Base-by-base conservation (phyloP, 2,113 vertebrate species). In the Junco hyemalis region DNA sequence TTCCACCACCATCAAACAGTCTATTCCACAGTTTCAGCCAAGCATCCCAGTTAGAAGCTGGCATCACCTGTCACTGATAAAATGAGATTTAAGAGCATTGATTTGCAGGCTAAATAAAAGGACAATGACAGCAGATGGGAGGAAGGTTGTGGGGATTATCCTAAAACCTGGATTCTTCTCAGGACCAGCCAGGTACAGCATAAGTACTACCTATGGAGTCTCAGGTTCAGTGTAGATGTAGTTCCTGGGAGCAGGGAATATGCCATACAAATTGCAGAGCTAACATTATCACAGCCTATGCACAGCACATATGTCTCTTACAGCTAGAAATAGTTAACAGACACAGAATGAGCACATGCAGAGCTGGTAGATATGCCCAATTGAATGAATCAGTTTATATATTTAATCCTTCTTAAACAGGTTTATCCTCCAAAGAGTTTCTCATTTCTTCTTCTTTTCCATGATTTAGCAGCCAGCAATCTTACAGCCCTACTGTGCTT, bases 351-450 rank as follows among this genome's bases (percentile, higher is more conserved):
- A 96, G 40, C 90, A 88, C 97, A 97, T 79, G 94, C 94, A 95
- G 95, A 96, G 96, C 86, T 93, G 72, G 84, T 87, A 95, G 86
- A 96, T 97, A 92, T 92, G 81, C 76, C 92, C 86, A 95, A 93
- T 11, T 95, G 95, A 97, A 96, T 92, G 92, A 95, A 96, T 96
- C 95, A 96, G 93, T 97, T 97, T 96, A 97, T 96, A 78, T 97
- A 97, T 96, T 96, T 97, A 97, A 97, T 97, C 97, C 96, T 96
- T 92, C 96, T 97, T 97, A 96, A 97, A 96, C 94, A 97, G 95
- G 86, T 97, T 97, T 97, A 97, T 97, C 97, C 94, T 93, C 95
- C 96, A 92, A 95, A 95, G 93, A 96, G 81, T 95, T 95, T 94
- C 88, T 97, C 91, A 80, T 97, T 97, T 95, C 95, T 96, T 96